Evolutionary conservation across 1,140 invertebrate species (phyloP), one percentile per base, ranked within the genome.

Genomic region (Anagrus nilaparvatae): DNA sequence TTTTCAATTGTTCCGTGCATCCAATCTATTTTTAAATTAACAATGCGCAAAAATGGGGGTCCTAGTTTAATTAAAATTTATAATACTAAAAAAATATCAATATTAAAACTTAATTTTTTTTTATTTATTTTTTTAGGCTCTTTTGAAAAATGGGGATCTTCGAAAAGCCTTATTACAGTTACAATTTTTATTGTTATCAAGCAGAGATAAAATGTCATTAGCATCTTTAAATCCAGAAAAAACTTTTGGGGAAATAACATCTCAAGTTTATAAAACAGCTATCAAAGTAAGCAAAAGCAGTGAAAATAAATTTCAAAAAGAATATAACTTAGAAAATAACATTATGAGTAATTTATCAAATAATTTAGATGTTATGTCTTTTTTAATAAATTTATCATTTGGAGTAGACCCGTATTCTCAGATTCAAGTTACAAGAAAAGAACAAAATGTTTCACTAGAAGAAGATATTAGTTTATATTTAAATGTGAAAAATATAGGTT

Each of bases 81-180:
- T n/a, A n/a, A n/a, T n/a, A n/a, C n/a, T n/a, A n/a, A n/a, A n/a
- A n/a, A n/a, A n/a, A n/a, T n/a, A n/a, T n/a, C n/a, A n/a, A n/a
- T n/a, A n/a, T n/a, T n/a, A n/a, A n/a, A n/a, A n/a, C 10, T 21
- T 10, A 34, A 18, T 12, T 14, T 32, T 16, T 33, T 21, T 36
- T 36, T 19, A 37, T 32, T n/a, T 40, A 18, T 33, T 29, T 46
- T 39, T 54, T 51, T 47, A 72, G 67, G 48, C 47, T 28, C 50
- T 63, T 27, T 29, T 59, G 13, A 43, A 60, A 40, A 70, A 63
- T 17, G 76, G 79, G 10, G 82, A 87, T 65, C 68, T 84, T 35
- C 71, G 83, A 39, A 78, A 77, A 61, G 76, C 79, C 19, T 61
- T 84, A 27, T 67, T 84, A 41, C 76, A 78, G 49, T 60, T 85